Evolutionary conservation across 37 sponge, comb jelly and placozoan species (phyloP).

Genomic region (Amphimedon queenslandica): DNA sequence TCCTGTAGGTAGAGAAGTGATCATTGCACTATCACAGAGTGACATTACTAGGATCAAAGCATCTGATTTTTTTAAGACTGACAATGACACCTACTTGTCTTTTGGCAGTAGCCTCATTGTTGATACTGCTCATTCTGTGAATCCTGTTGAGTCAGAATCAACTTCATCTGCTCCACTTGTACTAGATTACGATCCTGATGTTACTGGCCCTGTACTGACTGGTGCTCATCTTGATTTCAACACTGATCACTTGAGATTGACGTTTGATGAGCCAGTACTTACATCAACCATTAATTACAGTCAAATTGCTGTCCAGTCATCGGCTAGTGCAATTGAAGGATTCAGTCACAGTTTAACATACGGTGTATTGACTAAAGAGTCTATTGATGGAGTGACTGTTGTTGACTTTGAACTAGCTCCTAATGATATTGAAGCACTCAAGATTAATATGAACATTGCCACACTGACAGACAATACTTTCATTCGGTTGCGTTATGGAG

Average conservation of each 20-base stretch:
- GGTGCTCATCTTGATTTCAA: slow-evolving; percentile 60
- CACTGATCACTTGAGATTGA: slow-evolving; percentile 56
- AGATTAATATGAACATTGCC: slow-evolving; percentile 39
- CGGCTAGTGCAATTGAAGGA: not conserved
- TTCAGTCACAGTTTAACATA: slow-evolving; percentile 8
- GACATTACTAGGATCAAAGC: slow-evolving; percentile 66
- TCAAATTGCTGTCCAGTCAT: slow-evolving; percentile 21
- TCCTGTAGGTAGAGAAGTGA: slow-evolving; percentile 47
- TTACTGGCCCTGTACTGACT: slow-evolving; percentile 45
- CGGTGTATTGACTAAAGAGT: slow-evolving; percentile 17
- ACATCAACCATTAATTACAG: slow-evolving; percentile 44
- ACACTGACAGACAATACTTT: slow-evolving; percentile 18
- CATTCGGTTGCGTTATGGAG: slow-evolving; percentile 30
- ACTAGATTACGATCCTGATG: slow-evolving; percentile 40
- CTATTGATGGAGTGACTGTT: slow-evolving; percentile 39
- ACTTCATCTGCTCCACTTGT: slow-evolving; percentile 50
- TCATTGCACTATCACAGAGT: slow-evolving; percentile 27
- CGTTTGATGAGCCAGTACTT: slow-evolving; percentile 84
- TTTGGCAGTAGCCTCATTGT: slow-evolving; percentile 61
- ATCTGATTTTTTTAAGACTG: slow-evolving; percentile 45
- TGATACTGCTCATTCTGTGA: slow-evolving; percentile 60
- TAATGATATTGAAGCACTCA: slow-evolving; percentile 48
- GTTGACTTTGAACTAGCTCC: slow-evolving; percentile 58
- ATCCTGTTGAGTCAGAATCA: slow-evolving; percentile 34
- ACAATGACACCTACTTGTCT: slow-evolving; percentile 68